A percentile compares a stretch with the other conserved stretches of the same genome.
These are phyloP conservation scores for Gymnopithys bicolor DNA, from an alignment of 2,797 vertebrate species.

Conservation along the genomic window DNA sequence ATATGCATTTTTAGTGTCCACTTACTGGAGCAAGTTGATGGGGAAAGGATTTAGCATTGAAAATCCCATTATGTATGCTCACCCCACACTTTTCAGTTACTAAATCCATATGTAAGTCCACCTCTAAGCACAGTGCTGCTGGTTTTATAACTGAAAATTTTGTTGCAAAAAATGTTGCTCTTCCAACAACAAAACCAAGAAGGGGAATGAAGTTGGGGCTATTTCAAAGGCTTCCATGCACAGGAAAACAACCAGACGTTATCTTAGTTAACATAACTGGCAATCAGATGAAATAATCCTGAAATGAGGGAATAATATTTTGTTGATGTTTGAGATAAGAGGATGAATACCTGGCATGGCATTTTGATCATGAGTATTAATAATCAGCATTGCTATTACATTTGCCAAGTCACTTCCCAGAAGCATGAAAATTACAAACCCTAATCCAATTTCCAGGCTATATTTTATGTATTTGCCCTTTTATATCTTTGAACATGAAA, in stretches of 20 bases:
- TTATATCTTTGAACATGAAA: neutral
- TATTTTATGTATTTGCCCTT: neutral
- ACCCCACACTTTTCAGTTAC: neutral
- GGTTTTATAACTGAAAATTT: neutral
- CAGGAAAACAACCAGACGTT: neutral
- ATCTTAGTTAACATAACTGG: neutral
- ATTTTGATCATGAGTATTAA: neutral
- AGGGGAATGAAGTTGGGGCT: neutral
- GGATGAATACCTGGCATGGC: neutral
- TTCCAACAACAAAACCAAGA: neutral
- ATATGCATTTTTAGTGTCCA: neutral
- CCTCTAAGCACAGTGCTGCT: neutral
- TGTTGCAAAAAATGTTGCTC: neutral
- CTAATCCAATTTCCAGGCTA: neutral
- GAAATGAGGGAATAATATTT: neutral
- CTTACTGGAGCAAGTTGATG: neutral
- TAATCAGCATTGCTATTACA: neutral
- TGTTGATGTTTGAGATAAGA: neutral
- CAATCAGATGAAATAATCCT: neutral
- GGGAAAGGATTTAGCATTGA: neutral
- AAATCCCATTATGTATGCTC: conserved; percentile 15
- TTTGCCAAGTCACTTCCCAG: neutral
- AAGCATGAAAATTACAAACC: neutral
- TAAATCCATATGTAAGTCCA: neutral
- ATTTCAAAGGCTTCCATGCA: neutral